These are phyloP conservation scores for Tetragnatha versicolor DNA, from an alignment of 1,140 invertebrate species.

Conservation along the genomic window DNA sequence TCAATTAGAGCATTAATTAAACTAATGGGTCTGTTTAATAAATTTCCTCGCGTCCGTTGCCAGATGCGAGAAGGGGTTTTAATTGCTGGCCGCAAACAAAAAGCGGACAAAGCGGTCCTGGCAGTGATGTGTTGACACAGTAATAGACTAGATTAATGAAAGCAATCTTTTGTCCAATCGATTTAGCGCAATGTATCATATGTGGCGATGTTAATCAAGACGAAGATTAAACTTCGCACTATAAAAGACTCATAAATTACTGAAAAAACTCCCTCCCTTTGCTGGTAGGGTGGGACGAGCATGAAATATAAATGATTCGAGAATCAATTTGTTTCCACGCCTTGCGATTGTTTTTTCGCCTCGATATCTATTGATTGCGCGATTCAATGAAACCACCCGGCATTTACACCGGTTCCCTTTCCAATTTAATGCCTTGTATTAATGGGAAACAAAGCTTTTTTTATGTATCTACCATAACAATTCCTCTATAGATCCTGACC, in stretches of 20 bases:
- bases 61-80: constrained; percentile 48
- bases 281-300: no score
- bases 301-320: no score
- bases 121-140: constrained; percentile 45
- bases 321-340: no score
- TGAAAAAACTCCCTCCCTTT: constrained; percentile 2
- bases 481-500: no score
- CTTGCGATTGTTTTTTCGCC: no score
- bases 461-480: no score
- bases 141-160: constrained; percentile 51
- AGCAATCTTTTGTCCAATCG: constrained; percentile 37
- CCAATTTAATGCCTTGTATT: no score
- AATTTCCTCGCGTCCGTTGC: constrained; percentile 48
- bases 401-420: no score
- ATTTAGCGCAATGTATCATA: constrained; percentile 40
- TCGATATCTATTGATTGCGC: no score
- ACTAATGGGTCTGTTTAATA: constrained; percentile 53
- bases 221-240: constrained; percentile 18
- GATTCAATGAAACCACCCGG: no score
- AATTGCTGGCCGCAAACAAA: constrained; percentile 31
- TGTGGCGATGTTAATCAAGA: constrained; percentile 43
- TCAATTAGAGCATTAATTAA: constrained; percentile 56
- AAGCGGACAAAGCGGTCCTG: not conserved
- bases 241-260: constrained; percentile 39
- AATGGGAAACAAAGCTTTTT: no score